Evolutionary conservation across 2,797 vertebrate species (phyloP).

Genomic region (Aselliscus stoliczkanus): DNA sequence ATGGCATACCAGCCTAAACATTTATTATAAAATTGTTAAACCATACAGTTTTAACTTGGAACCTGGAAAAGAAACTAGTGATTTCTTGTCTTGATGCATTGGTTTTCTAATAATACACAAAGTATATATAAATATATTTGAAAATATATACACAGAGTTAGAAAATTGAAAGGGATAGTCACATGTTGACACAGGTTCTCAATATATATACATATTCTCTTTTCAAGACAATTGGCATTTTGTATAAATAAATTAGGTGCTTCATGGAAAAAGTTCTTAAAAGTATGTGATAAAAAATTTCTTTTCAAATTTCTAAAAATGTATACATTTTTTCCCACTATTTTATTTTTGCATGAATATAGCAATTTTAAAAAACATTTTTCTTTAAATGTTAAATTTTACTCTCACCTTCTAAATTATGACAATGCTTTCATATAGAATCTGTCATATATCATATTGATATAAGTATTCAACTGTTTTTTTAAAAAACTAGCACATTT

Average conservation of each 20-base stretch:
- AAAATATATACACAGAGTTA: background rate
- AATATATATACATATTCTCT: background rate
- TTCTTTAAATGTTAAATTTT: background rate
- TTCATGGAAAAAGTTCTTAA: background rate
- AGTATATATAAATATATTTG: background rate
- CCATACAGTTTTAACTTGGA: background rate
- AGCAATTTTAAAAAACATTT: background rate
- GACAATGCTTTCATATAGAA: background rate
- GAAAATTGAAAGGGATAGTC: background rate
- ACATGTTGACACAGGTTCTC: background rate
- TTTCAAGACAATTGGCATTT: background rate
- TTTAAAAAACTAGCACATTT: background rate
- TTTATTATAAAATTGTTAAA: background rate
- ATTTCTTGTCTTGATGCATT: background rate
- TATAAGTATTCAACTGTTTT: background rate
- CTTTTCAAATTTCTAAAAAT: background rate
- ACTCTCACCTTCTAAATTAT: background rate
- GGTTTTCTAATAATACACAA: background rate
- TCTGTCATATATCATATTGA: background rate
- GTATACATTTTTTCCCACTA: background rate
- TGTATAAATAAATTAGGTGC: background rate
- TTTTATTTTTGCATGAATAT: background rate
- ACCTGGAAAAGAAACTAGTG: background rate
- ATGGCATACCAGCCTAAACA: background rate
- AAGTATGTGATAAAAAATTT: background rate